phyloP scores from a whole-genome alignment of 2,797 vertebrate species.

The Coluber constrictor region DNA sequence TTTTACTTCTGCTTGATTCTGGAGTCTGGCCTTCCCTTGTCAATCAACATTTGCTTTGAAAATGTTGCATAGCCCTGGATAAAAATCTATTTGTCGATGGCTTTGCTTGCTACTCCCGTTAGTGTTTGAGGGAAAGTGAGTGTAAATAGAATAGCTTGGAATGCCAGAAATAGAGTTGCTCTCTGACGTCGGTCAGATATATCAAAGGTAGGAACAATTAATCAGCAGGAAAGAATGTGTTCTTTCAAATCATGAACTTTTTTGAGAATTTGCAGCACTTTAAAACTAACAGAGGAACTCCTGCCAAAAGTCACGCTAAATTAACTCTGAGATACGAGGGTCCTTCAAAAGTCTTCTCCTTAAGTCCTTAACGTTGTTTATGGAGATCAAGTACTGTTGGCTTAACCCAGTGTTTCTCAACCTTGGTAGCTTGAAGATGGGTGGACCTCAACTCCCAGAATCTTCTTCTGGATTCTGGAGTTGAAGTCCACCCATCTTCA shows the following conservation, averaged over 20 bases:
- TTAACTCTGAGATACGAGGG: no score
- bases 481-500: no score
- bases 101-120: background rate
- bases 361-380: background rate
- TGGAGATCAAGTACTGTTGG: background rate
- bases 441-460: no score
- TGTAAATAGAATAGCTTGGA: background rate
- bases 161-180: background rate
- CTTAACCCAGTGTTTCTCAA: background rate
- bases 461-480: no score
- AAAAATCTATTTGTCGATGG: background rate
- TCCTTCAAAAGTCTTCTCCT: background rate
- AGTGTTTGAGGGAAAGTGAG: no score
- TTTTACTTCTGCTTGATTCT: background rate
- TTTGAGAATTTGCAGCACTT: background rate
- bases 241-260: background rate
- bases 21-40: background rate
- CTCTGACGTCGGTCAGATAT: background rate
- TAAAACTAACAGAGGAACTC: background rate
- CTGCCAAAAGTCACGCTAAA: background rate
- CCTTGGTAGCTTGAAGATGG: no score
- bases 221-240: background rate
- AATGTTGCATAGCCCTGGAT: background rate
- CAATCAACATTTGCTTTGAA: background rate
- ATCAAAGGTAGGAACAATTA: background rate